These are phyloP conservation scores for Zaprionus kolodkinae DNA, from an alignment of 1,140 invertebrate genomes.

Conservation along the genomic window DNA sequence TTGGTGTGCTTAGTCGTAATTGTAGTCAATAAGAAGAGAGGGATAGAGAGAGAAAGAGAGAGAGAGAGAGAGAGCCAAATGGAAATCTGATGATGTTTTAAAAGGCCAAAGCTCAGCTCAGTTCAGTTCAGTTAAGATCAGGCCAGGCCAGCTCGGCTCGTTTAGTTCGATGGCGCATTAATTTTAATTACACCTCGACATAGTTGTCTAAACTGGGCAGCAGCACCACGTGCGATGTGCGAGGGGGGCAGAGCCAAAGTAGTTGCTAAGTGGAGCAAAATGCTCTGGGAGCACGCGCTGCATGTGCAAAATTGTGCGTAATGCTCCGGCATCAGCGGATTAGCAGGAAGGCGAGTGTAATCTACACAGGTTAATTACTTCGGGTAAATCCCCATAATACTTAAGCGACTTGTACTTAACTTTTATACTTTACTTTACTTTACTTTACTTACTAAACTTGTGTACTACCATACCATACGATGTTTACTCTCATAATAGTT, in stretches of 20 bases:
- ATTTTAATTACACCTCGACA: constrained; percentile 9
- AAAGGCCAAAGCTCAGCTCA: constrained; percentile 20
- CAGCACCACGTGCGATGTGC: constrained; percentile 4
- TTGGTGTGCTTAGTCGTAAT: constrained; percentile 70
- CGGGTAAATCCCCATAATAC: constrained; percentile 36
- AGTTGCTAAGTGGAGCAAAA: not conserved
- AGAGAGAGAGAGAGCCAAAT: constrained; percentile 2
- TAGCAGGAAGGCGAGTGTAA: constrained; percentile 15
- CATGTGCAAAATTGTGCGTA: constrained; percentile 13
- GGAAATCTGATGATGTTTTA: constrained; percentile 28
- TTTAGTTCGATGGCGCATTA: constrained; percentile 16
- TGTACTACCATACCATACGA: not conserved
- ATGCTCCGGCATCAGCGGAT: constrained; percentile 17
- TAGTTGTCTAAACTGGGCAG: constrained; percentile 12
- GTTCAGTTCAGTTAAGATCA: no score
- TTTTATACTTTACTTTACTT: no score
- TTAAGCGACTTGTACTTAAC: constrained; percentile 49
- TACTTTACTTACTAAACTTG: constrained; percentile 2
- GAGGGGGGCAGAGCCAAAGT: not conserved
- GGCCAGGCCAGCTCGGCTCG: not conserved
- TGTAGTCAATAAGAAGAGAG: constrained; percentile 9
- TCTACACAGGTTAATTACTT: constrained; percentile 46
- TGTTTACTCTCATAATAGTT: not conserved
- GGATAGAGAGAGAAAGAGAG: not conserved
- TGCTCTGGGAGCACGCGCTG: not conserved